Conservation (phyloP, 2,797 vertebrate genomes). For the Neosalanx taihuensis region DNA sequence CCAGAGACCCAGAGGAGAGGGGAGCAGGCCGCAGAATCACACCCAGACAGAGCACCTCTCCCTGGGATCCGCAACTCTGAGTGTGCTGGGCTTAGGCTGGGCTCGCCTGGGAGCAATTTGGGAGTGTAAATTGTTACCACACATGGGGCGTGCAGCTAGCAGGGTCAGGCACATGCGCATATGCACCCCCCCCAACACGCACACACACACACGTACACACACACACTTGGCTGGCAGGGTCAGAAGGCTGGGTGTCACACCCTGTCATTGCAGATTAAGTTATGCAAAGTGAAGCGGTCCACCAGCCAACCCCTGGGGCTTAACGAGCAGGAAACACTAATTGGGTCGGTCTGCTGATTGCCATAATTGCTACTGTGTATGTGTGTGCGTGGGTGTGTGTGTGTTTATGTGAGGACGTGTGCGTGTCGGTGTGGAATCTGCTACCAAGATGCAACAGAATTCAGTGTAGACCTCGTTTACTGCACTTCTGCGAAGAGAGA, state of each 20-base stretch:
- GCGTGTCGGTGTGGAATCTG: conserved; percentile 67
- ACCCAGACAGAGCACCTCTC: conserved; percentile 53
- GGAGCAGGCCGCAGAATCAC: conserved; percentile 50
- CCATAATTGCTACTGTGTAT: conserved; percentile 98
- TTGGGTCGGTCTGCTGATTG: conserved; percentile 91
- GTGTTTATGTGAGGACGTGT: conserved; percentile 74
- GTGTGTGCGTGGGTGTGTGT: conserved; percentile 55
- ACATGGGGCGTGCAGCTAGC: conserved; percentile 81
- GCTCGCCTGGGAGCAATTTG: conserved; percentile 84
- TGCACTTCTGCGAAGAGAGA: too few species aligned
- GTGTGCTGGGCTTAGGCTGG: conserved; percentile 34
- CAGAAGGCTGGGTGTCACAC: conserved; percentile 88
- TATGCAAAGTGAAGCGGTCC: conserved; percentile 86
- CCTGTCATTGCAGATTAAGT: conserved; percentile 99
- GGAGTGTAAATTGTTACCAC: conserved; percentile 90
- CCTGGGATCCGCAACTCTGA: conserved; percentile 52
- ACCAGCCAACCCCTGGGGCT: conserved; percentile 82
- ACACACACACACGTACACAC: conserved; percentile 34
- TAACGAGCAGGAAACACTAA: conserved; percentile 86
- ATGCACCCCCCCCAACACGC: background rate
- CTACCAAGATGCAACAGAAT: conserved; percentile 63
- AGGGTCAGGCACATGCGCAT: conserved; percentile 54
- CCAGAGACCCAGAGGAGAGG: conserved; percentile 49
- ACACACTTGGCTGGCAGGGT: conserved; percentile 81
- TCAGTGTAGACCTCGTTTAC: conserved; percentile 31